phyloP scores from a whole-genome alignment of 2,888 invertebrate species.

The Polietes domitor region DNA sequence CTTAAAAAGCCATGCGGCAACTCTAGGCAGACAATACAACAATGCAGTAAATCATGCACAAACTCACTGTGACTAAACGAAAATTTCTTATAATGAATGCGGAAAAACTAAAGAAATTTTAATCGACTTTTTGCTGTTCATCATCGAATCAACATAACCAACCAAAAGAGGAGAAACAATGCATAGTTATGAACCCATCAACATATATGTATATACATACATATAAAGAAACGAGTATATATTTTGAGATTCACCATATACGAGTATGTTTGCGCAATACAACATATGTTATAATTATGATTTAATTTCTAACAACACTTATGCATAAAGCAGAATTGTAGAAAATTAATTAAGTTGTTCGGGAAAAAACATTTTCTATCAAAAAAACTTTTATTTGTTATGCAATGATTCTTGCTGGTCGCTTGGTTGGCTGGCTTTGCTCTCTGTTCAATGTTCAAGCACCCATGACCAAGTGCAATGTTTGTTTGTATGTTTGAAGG shows the following conservation, averaged over 20 bases:
- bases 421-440: not conserved
- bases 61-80: slow-evolving; percentile 60
- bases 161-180: not conserved
- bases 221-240: no score
- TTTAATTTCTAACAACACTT: not conserved
- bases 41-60: slow-evolving; percentile 51
- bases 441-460: slow-evolving; percentile 20
- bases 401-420: not conserved
- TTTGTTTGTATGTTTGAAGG: slow-evolving; percentile 13
- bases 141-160: not conserved
- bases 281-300: slow-evolving; percentile 2
- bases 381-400: not conserved
- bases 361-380: not conserved
- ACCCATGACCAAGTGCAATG: slow-evolving; percentile 39
- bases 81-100: slow-evolving; percentile 55
- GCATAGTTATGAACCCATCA: not conserved
- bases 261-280: not conserved
- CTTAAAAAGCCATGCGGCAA: slow-evolving; percentile 3
- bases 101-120: slow-evolving; percentile 56
- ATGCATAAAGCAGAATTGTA: not conserved
- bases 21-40: not conserved
- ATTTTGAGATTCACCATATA: not conserved
- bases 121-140: slow-evolving; percentile 35
- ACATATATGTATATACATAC: not conserved
- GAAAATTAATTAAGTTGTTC: not conserved